Percentiles rank a stretch among this genome's conserved stretches.
phyloP scores from a whole-genome alignment of 2,888 invertebrate species.

The Aromia moschata region DNA sequence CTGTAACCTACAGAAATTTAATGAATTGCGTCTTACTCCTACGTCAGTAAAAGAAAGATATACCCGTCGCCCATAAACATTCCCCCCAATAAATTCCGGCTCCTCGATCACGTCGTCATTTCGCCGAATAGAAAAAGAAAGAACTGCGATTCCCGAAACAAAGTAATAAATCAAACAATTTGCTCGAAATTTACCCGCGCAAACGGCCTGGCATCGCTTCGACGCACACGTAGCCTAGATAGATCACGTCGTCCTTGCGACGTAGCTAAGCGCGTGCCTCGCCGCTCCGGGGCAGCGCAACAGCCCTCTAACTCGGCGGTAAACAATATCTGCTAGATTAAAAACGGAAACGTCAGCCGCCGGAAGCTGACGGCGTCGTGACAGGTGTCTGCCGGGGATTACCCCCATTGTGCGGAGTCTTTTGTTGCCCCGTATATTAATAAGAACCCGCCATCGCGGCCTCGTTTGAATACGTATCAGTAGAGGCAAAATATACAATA shows the following conservation, averaged over 20 bases:
- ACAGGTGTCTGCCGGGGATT: constrained; percentile 55
- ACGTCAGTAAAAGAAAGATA: background rate
- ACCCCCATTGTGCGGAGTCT: constrained; percentile 43
- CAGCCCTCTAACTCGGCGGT: constrained; percentile 52
- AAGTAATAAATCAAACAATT: constrained; percentile 56
- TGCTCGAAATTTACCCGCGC: constrained; percentile 52
- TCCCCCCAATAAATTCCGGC: constrained; percentile 5
- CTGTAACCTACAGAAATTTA: too few relatives aligned
- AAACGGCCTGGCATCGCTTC: constrained; percentile 49
- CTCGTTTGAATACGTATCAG: constrained; percentile 33
- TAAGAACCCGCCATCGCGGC: constrained; percentile 37
- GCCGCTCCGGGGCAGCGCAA: constrained; percentile 51
- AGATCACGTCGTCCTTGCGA: constrained; percentile 55
- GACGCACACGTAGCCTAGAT: constrained; percentile 51
- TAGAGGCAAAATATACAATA: too few relatives aligned
- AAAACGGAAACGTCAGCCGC: constrained; percentile 58
- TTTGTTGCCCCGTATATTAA: constrained; percentile 48
- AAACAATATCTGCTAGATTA: constrained; percentile 61
- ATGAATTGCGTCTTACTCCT: background rate
- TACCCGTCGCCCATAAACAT: background rate
- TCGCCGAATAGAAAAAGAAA: constrained; percentile 46
- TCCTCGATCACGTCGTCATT: constrained; percentile 25
- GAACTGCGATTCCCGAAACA: constrained; percentile 47
- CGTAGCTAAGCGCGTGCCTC: constrained; percentile 49
- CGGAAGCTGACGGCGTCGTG: constrained; percentile 55